Base-by-base conservation (phyloP, 2,797 vertebrate genomes). In the Tadarida brasiliensis region DNA sequence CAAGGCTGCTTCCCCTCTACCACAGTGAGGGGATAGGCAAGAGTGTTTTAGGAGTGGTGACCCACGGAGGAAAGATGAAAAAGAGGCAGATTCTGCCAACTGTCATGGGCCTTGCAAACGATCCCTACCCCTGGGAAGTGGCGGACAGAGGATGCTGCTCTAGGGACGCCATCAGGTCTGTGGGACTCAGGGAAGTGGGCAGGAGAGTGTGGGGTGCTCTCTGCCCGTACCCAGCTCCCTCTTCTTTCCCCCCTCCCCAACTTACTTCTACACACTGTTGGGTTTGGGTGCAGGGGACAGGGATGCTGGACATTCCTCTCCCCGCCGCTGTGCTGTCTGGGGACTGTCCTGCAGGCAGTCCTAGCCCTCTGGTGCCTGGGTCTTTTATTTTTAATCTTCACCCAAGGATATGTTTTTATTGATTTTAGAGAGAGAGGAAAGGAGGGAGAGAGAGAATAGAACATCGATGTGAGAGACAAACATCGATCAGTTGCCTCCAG, bases 91-190 rank as follows among this genome's bases (percentile, higher is more conserved):
- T 26, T 65, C 87, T 90, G 35, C 20, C 24, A 49, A 44, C n/a
- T 56, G 11, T 30, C 26, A 4, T 0, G 33, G 47, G 28, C 22
- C 39, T 49, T 51, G 51, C 51, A 15, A 65, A 56, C 20, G 33
- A 7, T 4, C 0, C 0, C 7, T 4, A 0, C 0, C 22, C 0
- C 26, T 0, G 19, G n/a, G 24, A 74, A n/a, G 16, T 6, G 11
- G 11, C 26, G 15, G 83, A 19, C 4, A 44, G 30, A 26, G 19
- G 10, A 5, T 39, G 6, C 49, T 6, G 22, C 26, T 24, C 26
- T n/a, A 22, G 57, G 7, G 22, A 20, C n/a, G 5, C 17, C 65
- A 4, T 14, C 39, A 71, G 28, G 47, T 17, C 61, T 19, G 56
- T 16, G 20, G 65, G 15, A 33, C 44, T 67, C 7, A 7, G 33